Base-by-base conservation (phyloP, 2,797 vertebrate species). In the Cyprinodon diabolis region DNA sequence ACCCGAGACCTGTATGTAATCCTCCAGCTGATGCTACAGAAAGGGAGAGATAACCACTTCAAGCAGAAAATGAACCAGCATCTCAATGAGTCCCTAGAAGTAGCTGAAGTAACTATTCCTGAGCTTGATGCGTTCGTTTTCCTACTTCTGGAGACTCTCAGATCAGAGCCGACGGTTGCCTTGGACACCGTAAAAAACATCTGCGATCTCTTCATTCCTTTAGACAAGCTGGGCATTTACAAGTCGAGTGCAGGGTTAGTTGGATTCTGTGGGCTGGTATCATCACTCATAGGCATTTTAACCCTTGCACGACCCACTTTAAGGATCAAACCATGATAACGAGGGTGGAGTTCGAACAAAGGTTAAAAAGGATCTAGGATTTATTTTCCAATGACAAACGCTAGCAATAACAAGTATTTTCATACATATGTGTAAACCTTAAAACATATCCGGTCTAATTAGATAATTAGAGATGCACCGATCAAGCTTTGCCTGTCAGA, bases 181-280 rank as follows among this genome's bases (percentile, higher is more conserved):
- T 90, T 99, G 45, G 97, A 99, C 83, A 89, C 91, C 0, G 72
- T 98, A 76, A 99, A 98, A 89, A 99, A 99, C 54, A 52, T 95
- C 8, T 98, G 96, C 30, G 97, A 99, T 86, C 92, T 99, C 75
- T 93, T 96, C 66, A 96, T 96, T 80, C 97, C 98, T 0, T 73
- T 99, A 85, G 94, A 98, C 89, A 94, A 81, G 0, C 71, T 99
- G 75, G 96, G 96, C 8, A 93, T 99, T 87, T 98, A 93, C 79
- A 93, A 87, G 76, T 95, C 94, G 19, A 97, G 94, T 56, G 82
- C 93, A 54, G 97, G 96, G 2, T 75, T 98, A 68, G 93, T 97
- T 47, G 97, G 97, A 1, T 91, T 97, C 1, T 97, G 96, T n/a
- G 98, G 98, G 0, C 57, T 99, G 2, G 35, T 98, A 30, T 99